A percentile compares a stretch with the other conserved stretches of the same genome.
Conservation (phyloP, 2,113 vertebrate species). For the Nesogale talazaci region DNA sequence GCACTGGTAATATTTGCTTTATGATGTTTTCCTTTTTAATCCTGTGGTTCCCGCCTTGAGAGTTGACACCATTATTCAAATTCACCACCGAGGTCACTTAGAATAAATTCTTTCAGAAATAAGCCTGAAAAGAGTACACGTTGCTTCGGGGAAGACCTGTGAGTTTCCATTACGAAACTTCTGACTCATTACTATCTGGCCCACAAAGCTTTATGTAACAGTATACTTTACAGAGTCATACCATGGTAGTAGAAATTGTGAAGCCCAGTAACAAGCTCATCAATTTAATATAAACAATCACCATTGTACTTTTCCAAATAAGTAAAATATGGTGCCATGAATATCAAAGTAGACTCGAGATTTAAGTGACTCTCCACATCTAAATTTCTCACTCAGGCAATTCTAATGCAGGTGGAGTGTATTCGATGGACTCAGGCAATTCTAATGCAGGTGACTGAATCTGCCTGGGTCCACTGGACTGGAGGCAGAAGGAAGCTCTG, state of each 20-base stretch:
- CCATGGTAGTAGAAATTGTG: not conserved
- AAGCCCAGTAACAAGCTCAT: not conserved
- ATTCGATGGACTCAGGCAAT: too few relatives aligned
- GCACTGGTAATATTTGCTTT: conserved; percentile 58
- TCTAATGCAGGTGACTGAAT: too few relatives aligned
- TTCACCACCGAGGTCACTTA: not conserved
- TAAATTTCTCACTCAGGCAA: not conserved
- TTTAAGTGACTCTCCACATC: not conserved
- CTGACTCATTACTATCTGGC: conserved; percentile 9
- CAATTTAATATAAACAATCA: not conserved
- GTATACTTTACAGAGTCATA: not conserved
- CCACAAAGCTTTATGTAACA: not conserved
- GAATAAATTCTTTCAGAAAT: conserved; percentile 49
- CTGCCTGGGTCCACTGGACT: too few relatives aligned
- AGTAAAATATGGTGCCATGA: not conserved
- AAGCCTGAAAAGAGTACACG: not conserved
- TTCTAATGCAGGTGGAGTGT: not conserved
- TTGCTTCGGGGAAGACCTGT: conserved; percentile 23
- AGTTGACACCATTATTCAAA: conserved; percentile 26
- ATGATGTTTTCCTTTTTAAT: conserved; percentile 43
- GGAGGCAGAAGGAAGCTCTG: not conserved
- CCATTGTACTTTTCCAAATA: not conserved
- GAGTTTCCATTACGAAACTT: conserved; percentile 28
- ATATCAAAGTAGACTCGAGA: not conserved
- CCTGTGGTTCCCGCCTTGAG: not conserved